Conservation (phyloP, 2,113 vertebrate species). For the Hemichromis elongatus region DNA sequence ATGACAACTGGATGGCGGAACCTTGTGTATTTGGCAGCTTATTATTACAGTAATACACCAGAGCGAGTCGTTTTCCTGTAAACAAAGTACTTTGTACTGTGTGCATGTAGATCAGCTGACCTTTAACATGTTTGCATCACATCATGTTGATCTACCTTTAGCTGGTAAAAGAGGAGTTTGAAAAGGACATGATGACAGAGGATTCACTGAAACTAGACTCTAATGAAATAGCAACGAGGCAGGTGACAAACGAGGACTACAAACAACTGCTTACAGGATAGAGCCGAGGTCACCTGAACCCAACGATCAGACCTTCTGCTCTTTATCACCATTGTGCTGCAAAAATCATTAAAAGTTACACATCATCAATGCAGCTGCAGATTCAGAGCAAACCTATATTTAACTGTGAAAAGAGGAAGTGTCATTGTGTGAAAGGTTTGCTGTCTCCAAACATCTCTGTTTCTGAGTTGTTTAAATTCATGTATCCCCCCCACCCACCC, state of each 20-base stretch:
- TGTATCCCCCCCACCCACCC: too few relatives aligned
- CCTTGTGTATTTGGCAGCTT: too few relatives aligned
- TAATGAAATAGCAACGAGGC: accelerated
- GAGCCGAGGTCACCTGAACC: neutral
- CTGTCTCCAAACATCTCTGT: too few relatives aligned
- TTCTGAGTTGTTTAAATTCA: too few relatives aligned
- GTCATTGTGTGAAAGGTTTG: too few relatives aligned
- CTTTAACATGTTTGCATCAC: neutral
- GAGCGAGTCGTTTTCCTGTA: neutral
- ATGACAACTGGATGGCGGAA: too few relatives aligned
- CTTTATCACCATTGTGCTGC: neutral
- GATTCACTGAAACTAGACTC: accelerated
- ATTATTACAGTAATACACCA: neutral
- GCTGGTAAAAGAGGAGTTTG: accelerated
- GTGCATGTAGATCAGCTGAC: neutral
- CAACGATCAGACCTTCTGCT: neutral
- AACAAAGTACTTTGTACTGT: neutral
- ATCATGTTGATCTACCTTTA: neutral
- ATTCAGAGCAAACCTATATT: neutral
- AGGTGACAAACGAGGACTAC: accelerated
- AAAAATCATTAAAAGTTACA: neutral
- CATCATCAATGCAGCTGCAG: neutral
- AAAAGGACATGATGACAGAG: accelerated
- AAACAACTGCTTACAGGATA: accelerated
- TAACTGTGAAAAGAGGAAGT: too few relatives aligned